Percentiles rank a stretch among this genome's conserved stretches.
These are phyloP conservation scores for Hippocampus comes DNA, from an alignment of 2,113 vertebrate genomes.

Conservation along the genomic window DNA sequence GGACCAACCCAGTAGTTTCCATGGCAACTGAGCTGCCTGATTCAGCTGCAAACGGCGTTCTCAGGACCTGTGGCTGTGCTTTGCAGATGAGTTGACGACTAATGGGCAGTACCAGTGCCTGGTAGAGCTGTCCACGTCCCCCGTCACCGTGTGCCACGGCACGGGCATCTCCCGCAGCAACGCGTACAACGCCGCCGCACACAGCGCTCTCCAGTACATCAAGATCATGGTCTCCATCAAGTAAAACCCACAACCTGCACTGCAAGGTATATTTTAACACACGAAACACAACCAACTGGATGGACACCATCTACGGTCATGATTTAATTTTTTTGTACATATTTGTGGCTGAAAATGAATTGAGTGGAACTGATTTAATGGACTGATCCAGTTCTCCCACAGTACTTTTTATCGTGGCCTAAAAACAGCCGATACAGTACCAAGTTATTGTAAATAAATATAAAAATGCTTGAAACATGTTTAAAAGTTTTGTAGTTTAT, in stretches of 20 bases:
- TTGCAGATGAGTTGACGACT: slow-evolving; percentile 78
- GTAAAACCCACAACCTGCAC: slow-evolving; percentile 31
- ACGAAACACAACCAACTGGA: neutral
- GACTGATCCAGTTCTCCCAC: no score
- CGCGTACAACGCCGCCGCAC: slow-evolving; percentile 77
- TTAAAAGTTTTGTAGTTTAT: no score
- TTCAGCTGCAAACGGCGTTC: neutral
- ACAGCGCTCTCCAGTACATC: slow-evolving; percentile 81
- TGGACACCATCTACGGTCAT: neutral
- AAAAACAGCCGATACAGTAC: no score
- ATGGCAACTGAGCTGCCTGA: neutral
- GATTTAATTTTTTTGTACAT: neutral
- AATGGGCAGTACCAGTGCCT: slow-evolving; percentile 82
- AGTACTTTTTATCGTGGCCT: no score
- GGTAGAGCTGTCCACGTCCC: slow-evolving; percentile 78
- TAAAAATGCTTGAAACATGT: neutral
- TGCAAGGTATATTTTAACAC: neutral
- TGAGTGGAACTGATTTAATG: no score
- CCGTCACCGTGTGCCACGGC: slow-evolving; percentile 79
- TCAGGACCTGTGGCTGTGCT: slow-evolving; percentile 20
- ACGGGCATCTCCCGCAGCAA: slow-evolving; percentile 78
- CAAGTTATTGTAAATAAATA: no score
- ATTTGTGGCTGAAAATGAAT: neutral
- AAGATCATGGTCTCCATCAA: slow-evolving; percentile 74
- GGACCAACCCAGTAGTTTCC: neutral